phyloP scores from a whole-genome alignment of 2,797 vertebrate genomes.

The Tokudaia tokunoshimensis region DNA sequence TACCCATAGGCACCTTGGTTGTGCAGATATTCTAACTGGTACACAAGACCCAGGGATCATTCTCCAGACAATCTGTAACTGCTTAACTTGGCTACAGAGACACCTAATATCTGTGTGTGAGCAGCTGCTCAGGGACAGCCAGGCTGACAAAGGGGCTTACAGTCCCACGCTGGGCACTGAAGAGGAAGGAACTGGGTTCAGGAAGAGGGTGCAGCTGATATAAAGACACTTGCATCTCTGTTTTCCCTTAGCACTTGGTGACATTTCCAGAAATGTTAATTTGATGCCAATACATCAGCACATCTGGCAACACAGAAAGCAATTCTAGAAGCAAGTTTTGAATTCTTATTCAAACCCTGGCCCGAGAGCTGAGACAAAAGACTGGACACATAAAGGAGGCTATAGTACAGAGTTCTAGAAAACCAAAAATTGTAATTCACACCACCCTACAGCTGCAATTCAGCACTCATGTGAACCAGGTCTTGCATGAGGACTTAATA shows the following conservation, averaged over 20 bases:
- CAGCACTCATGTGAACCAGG: neutral
- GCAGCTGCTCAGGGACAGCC: neutral
- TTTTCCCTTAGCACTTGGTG: neutral
- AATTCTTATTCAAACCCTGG: slow-evolving; percentile 70
- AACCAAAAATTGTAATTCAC: neutral
- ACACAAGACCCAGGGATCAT: neutral
- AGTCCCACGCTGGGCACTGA: slow-evolving; percentile 12
- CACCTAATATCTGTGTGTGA: neutral
- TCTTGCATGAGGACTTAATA: neutral
- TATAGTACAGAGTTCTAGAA: neutral
- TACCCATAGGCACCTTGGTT: neutral
- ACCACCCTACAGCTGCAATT: neutral
- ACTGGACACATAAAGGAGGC: neutral
- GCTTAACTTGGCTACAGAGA: neutral
- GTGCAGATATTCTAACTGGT: neutral
- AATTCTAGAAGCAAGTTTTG: slow-evolving; percentile 71
- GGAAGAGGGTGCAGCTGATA: slow-evolving; percentile 55
- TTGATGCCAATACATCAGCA: slow-evolving; percentile 51
- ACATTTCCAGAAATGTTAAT: slow-evolving; percentile 73
- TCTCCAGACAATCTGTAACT: neutral
- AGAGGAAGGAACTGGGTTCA: neutral
- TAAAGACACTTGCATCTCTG: slow-evolving; percentile 53
- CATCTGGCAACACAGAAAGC: slow-evolving; percentile 76
- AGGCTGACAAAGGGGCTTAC: slow-evolving; percentile 2
- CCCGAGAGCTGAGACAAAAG: slow-evolving; percentile 3